Evolutionary conservation across 2,888 invertebrate genomes (phyloP), one percentile per base, ranked within the genome.

Genomic region (Euclidia mi): DNA sequence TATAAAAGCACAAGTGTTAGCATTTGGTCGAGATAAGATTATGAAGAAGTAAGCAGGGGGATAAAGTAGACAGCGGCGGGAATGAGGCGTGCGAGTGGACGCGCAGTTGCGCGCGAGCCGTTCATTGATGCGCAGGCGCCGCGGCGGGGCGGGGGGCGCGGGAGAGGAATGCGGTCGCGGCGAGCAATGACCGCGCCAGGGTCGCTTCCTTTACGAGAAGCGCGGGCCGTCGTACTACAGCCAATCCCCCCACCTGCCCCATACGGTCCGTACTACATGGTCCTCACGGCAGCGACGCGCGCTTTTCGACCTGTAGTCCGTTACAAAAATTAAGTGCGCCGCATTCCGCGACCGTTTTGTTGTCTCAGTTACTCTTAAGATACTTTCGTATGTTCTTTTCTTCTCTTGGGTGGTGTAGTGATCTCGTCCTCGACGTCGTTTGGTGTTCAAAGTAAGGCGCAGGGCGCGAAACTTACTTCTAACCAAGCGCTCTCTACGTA

Each of bases 131-230:
- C 90, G 87, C 90, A 88, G 89, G 91, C 92, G 90, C 89, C 82
- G 84, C 74, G 61, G 85, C 65, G 85, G 81, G 71, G 77, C 70
- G 85, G 81, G 85, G 82, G 76, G 84, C 78, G 87, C 82, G 85
- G 84, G 85, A 76, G 90, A 90, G 88, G 91, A 92, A 93, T 93
- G 93, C 92, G 93, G 91, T 89, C 93, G 93, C 88, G 88, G 91
- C 94, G 94, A 91, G 94, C 94, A 94, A 92, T 94, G 94, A 94
- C 94, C 94, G 92, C 92, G 91, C 91, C 94, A 94, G 94, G 94
- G 94, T 92, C 93, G 93, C 91, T 92, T 93, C 93, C 93, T 94
- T 93, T 93, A 93, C 94, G 90, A 93, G 93, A 91, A 92, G 87
- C 88, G 89, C 92, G 87, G 88, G 88, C 90, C 91, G 91, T 88